phyloP scores from a whole-genome alignment of 2,888 invertebrate species.

The Graphium colonna region DNA sequence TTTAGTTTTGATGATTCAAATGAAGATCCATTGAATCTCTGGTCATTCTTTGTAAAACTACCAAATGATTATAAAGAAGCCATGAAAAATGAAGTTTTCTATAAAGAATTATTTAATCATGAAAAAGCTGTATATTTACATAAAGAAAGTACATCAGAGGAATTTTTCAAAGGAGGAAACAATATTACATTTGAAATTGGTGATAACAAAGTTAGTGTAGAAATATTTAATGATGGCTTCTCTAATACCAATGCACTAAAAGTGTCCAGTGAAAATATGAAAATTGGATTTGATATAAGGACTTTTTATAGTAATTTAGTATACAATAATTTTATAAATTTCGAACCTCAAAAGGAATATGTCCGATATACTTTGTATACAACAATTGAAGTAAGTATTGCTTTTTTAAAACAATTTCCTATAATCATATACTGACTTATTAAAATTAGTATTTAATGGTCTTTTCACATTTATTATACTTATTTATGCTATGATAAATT shows the following conservation, averaged over 20 bases:
- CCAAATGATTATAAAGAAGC: conserved; percentile 43
- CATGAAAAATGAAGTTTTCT: conserved; percentile 36
- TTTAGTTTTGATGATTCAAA: conserved; percentile 40
- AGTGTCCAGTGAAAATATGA: conserved; percentile 42
- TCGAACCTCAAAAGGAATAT: conserved; percentile 36
- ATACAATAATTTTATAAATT: conserved; percentile 36
- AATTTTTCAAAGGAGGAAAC: conserved; percentile 47
- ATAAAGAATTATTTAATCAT: conserved; percentile 32
- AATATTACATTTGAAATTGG: conserved; percentile 41
- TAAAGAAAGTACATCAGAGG: conserved; percentile 41
- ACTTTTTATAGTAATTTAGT: conserved; percentile 53
- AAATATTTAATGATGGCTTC: conserved; percentile 50
- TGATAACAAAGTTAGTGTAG: conserved; percentile 40
- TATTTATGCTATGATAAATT: no score
- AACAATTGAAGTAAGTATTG: conserved; percentile 53
- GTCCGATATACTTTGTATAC: conserved; percentile 47
- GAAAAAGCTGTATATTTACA: conserved; percentile 39
- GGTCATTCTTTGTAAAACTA: conserved; percentile 49
- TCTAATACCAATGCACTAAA: conserved; percentile 40
- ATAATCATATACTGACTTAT: no score
- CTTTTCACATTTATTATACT: no score
- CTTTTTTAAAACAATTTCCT: no score
- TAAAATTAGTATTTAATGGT: no score
- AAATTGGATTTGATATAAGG: conserved; percentile 44
- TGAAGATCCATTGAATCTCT: conserved; percentile 27